These are phyloP conservation scores for Thalpophila matura DNA, from an alignment of 2,888 invertebrate genomes.

Conservation along the genomic window DNA sequence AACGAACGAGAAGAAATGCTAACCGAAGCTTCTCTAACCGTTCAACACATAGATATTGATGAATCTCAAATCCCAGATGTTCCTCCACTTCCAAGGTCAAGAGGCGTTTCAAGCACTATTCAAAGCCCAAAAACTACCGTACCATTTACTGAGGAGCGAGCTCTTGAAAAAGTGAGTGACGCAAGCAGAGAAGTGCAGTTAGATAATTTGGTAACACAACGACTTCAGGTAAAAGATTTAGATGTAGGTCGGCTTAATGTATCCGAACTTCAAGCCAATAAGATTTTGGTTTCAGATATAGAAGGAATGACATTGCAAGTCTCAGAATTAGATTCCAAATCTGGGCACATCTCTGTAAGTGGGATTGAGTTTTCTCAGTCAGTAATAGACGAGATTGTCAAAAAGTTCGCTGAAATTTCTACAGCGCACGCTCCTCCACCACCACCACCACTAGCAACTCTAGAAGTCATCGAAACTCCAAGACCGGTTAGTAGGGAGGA, in stretches of 20 bases:
- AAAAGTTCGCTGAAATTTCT: slow-evolving; percentile 88
- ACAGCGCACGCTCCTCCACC: slow-evolving; percentile 67
- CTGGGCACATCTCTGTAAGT: slow-evolving; percentile 92
- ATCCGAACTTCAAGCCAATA: slow-evolving; percentile 94
- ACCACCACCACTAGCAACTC: slow-evolving; percentile 50
- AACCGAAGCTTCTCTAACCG: slow-evolving; percentile 92
- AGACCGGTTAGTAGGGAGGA: slow-evolving; percentile 81
- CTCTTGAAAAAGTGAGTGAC: slow-evolving; percentile 80
- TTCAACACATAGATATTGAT: slow-evolving; percentile 92
- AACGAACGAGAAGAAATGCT: slow-evolving; percentile 91
- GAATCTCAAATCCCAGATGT: slow-evolving; percentile 85
- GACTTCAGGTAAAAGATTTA: slow-evolving; percentile 93
- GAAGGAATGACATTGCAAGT: slow-evolving; percentile 94
- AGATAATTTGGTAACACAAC: slow-evolving; percentile 90
- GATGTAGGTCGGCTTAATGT: slow-evolving; percentile 95
- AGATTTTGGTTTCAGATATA: slow-evolving; percentile 95
- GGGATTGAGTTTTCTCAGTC: slow-evolving; percentile 93
- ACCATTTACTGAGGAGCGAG: slow-evolving; percentile 70
- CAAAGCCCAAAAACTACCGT: slow-evolving; percentile 67
- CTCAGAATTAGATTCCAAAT: slow-evolving; percentile 93
- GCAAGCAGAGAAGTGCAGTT: slow-evolving; percentile 80
- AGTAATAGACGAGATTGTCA: slow-evolving; percentile 92
- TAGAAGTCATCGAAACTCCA: slow-evolving; percentile 65
- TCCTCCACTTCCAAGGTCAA: slow-evolving; percentile 84
- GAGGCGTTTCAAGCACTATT: slow-evolving; percentile 64